phyloP scores from a whole-genome alignment of 92 coral and sea anemone genomes.

The Diadumene lineata region DNA sequence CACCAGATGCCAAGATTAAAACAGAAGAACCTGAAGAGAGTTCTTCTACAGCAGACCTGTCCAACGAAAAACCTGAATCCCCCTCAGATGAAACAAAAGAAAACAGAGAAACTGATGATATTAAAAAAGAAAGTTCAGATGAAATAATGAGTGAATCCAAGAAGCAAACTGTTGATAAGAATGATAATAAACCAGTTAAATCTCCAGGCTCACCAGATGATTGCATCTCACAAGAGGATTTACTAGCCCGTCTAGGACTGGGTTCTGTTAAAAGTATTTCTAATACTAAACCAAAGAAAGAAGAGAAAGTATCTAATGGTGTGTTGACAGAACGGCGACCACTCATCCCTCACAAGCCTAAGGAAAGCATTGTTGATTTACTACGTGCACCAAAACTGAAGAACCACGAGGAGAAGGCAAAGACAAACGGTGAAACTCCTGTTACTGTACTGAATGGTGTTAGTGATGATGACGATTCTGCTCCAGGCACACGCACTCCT shows the following conservation, averaged over 20 bases:
- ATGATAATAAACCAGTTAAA: not conserved
- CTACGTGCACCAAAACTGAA: conserved; percentile 77
- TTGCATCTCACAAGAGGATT: conserved; percentile 92
- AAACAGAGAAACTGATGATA: not conserved
- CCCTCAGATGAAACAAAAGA: conserved; percentile 10
- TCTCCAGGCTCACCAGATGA: conserved; percentile 83
- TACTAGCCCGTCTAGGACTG: conserved; percentile 89
- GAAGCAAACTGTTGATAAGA: not conserved
- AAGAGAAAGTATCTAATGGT: conserved; percentile 58
- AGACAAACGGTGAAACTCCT: conserved; percentile 73
- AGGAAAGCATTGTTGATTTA: conserved; percentile 89
- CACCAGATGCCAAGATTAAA: not conserved
- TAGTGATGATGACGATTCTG: conserved; percentile 58
- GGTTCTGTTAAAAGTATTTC: conserved; percentile 81
- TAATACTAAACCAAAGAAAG: conserved; percentile 68
- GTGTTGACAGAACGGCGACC: conserved; percentile 61
- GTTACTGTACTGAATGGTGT: conserved; percentile 67
- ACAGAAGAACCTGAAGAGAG: not conserved
- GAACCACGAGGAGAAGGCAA: conserved; percentile 57
- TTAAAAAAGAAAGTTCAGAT: not conserved
- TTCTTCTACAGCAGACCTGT: not conserved
- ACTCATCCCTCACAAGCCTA: conserved; percentile 83
- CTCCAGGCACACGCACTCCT: conserved; percentile 68
- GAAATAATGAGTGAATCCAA: not conserved
- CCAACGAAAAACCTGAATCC: conserved; percentile 1